These are phyloP conservation scores for Rhamnusium bicolor DNA, from an alignment of 2,888 invertebrate species.

Conservation along the genomic window DNA sequence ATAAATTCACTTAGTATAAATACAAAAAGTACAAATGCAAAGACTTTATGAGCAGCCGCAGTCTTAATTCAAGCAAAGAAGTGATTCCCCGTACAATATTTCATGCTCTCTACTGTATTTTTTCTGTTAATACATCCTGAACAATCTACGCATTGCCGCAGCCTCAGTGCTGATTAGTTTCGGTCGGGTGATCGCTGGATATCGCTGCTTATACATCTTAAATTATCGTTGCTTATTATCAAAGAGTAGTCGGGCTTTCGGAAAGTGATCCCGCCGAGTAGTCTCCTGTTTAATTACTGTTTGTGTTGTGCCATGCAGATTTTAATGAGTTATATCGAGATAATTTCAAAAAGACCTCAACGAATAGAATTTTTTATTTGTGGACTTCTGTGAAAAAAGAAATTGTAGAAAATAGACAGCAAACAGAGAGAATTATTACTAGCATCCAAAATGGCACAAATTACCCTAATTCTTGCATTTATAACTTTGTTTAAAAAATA, in stretches of 20 bases:
- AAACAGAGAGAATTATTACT: too few species aligned
- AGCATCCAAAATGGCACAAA: too few species aligned
- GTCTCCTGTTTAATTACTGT: conserved; percentile 57
- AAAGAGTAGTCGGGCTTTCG: conserved; percentile 13
- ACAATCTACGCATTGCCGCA: conserved; percentile 20
- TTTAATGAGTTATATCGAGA: conserved; percentile 55
- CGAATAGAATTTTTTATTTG: too few species aligned
- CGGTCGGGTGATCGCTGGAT: conserved; percentile 43
- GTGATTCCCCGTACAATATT: conserved; percentile 12
- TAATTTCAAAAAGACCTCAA: conserved; percentile 45
- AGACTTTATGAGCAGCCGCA: background rate
- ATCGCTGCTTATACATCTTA: conserved; percentile 37
- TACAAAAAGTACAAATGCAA: background rate
- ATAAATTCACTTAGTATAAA: background rate
- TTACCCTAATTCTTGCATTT: too few species aligned
- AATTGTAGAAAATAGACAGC: too few species aligned
- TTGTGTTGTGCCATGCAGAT: conserved; percentile 53
- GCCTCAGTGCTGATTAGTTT: conserved; percentile 40
- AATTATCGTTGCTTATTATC: conserved; percentile 42
- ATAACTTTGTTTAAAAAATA: too few species aligned
- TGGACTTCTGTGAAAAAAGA: too few species aligned
- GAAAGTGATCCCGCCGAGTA: conserved; percentile 43
- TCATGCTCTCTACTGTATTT: conserved; percentile 25
- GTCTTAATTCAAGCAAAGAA: background rate
- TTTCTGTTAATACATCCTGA: conserved; percentile 29